Evolutionary conservation across 2,113 vertebrate genomes (phyloP).

Genomic region (Chaetops frenatus): DNA sequence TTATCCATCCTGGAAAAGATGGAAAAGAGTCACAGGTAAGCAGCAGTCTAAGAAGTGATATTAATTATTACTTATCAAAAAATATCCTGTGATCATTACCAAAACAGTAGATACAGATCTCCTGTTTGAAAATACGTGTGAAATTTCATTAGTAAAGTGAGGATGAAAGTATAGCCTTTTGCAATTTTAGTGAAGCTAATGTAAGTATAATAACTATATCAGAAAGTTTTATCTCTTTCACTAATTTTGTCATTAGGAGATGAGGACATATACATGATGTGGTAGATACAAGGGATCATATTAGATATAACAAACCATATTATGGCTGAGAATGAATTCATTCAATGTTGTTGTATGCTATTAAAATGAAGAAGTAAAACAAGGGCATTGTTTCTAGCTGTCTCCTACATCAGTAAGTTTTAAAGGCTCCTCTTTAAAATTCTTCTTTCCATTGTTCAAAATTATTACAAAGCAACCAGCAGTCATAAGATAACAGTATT

Average conservation of each 20-base stretch:
- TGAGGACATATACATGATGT: not conserved
- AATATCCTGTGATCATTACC: not conserved
- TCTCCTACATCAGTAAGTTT: not conserved
- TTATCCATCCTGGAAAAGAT: not conserved
- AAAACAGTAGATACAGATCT: not conserved
- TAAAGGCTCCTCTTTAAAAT: not conserved
- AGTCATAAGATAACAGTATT: not conserved
- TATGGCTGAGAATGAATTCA: not conserved
- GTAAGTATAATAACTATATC: not conserved
- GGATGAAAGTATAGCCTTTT: not conserved
- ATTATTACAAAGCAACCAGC: not conserved
- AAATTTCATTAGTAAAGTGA: not conserved
- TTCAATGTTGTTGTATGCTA: not conserved
- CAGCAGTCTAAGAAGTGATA: not conserved
- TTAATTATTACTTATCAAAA: not conserved
- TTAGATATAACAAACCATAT: not conserved
- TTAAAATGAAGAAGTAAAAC: not conserved
- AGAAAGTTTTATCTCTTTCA: not conserved
- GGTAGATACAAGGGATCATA: not conserved
- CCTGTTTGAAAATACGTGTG: not conserved
- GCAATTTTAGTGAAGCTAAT: not conserved
- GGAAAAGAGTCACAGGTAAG: not conserved
- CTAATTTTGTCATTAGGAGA: not conserved
- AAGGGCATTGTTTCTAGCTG: not conserved
- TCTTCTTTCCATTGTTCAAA: not conserved